These are phyloP conservation scores for Xestobium rufovillosum DNA, from an alignment of 2,888 invertebrate species.

Conservation along the genomic window DNA sequence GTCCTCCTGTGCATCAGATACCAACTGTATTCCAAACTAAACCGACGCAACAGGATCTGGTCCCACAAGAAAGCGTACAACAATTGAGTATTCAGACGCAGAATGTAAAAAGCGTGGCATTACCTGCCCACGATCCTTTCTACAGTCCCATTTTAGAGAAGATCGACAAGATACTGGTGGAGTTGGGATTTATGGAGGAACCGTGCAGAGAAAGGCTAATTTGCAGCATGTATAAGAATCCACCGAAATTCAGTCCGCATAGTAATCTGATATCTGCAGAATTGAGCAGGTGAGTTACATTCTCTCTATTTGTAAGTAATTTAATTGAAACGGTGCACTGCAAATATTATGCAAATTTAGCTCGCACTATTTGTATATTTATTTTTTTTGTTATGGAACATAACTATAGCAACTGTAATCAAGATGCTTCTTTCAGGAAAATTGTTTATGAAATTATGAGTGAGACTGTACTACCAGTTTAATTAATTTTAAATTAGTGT, in stretches of 20 bases:
- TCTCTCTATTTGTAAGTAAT: too few species aligned
- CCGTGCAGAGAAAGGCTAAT: slow-evolving; percentile 72
- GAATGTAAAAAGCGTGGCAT: not conserved
- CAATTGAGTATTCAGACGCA: slow-evolving; percentile 8
- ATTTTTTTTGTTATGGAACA: too few species aligned
- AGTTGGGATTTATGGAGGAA: slow-evolving; percentile 62
- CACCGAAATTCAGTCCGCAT: slow-evolving; percentile 72
- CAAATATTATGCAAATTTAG: too few species aligned
- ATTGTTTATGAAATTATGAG: too few species aligned
- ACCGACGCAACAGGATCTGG: slow-evolving; percentile 13
- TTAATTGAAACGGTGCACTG: too few species aligned
- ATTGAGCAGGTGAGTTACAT: slow-evolving; percentile 69
- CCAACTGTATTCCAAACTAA: too few species aligned
- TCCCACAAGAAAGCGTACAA: slow-evolving; percentile 14
- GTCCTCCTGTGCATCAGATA: not conserved
- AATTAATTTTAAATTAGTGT: too few species aligned
- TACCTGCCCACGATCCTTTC: slow-evolving; percentile 51
- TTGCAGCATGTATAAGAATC: slow-evolving; percentile 79
- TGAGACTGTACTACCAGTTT: too few species aligned
- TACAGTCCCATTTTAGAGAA: slow-evolving; percentile 73
- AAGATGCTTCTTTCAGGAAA: too few species aligned
- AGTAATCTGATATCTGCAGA: slow-evolving; percentile 83
- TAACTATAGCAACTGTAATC: too few species aligned
- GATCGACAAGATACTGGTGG: slow-evolving; percentile 65
- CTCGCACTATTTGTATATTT: too few species aligned